phyloP scores from a whole-genome alignment of 2,797 vertebrate species.

The Aythya fuligula region DNA sequence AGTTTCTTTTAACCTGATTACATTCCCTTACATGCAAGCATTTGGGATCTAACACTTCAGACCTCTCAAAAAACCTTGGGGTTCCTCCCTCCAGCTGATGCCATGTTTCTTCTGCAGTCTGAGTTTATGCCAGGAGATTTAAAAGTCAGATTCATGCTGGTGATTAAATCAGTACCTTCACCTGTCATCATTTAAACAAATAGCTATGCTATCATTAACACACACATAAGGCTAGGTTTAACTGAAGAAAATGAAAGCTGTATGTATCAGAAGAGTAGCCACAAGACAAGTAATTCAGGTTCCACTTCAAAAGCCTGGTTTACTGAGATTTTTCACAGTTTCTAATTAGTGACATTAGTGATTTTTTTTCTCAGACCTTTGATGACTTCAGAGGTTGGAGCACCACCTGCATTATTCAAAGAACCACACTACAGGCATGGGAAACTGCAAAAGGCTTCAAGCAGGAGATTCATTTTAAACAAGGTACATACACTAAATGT shows the following conservation, averaged over 20 bases:
- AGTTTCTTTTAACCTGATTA: neutral
- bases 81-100: neutral
- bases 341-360: conserved; percentile 15
- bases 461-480: neutral
- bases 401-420: neutral
- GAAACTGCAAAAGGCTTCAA: neutral
- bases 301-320: neutral
- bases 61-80: neutral
- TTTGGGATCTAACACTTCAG: neutral
- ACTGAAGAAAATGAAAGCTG: conserved; percentile 14
- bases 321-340: neutral
- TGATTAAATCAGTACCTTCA: neutral
- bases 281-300: neutral
- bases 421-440: neutral
- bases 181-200: neutral
- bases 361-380: neutral
- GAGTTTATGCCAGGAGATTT: neutral
- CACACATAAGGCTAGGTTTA: neutral
- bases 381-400: neutral
- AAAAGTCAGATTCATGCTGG: neutral
- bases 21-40: neutral
- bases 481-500: neutral
- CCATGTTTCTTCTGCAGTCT: neutral
- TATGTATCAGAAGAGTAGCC: neutral
- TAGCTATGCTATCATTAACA: neutral